Percentiles rank a stretch among this genome's conserved stretches.
Evolutionary conservation across 2,888 invertebrate genomes (phyloP).

Genomic region (Erebia ligea): DNA sequence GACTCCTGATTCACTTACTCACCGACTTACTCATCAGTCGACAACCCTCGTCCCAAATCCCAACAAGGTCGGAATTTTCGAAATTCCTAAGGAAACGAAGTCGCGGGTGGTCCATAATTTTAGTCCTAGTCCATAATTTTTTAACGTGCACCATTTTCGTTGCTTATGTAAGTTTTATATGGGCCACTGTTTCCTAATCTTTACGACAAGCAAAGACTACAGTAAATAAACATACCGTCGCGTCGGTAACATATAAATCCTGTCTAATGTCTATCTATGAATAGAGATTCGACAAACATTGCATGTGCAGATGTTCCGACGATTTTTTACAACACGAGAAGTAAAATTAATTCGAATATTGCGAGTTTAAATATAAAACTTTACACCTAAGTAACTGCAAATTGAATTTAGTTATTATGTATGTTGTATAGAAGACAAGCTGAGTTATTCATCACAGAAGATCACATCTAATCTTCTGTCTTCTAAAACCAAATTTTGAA

Average conservation of each 20-base stretch:
- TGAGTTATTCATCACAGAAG: too few species aligned
- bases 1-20: too few species aligned
- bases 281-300: slow-evolving; percentile 8
- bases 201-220: slow-evolving; percentile 21
- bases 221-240: slow-evolving; percentile 27
- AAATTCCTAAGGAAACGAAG: too few species aligned
- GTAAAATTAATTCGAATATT: neutral
- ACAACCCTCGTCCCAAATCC: too few species aligned
- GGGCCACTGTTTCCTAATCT: slow-evolving; percentile 31
- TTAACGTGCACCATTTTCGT: slow-evolving; percentile 24
- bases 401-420: too few species aligned
- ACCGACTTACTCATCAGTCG: too few species aligned
- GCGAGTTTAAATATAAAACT: neutral
- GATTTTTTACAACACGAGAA: neutral
- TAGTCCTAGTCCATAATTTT: slow-evolving; percentile 18
- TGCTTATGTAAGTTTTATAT: slow-evolving; percentile 35
- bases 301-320: neutral
- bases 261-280: slow-evolving; percentile 9
- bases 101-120: too few species aligned
- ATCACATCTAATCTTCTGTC: too few species aligned
- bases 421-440: too few species aligned
- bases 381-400: too few species aligned
- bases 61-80: too few species aligned
- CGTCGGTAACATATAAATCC: slow-evolving; percentile 20
- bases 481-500: too few species aligned